phyloP scores from a whole-genome alignment of 2,797 vertebrate species.

The Sternarchorhynchus goeldii region DNA sequence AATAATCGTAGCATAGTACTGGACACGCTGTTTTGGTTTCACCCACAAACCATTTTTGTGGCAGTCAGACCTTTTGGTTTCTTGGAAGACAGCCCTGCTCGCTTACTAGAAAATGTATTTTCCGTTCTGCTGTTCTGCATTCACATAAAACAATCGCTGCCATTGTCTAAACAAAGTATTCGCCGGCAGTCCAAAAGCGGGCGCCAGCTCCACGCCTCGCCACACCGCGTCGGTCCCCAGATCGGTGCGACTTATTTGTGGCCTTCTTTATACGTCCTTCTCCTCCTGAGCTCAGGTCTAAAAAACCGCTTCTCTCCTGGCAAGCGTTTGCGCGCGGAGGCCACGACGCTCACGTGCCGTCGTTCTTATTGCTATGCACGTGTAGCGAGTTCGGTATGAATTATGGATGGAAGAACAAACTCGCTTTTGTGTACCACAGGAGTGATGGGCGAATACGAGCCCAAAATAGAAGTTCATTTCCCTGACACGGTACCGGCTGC shows the following conservation, averaged over 20 bases:
- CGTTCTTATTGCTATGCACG: slow-evolving; percentile 44
- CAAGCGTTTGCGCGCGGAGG: slow-evolving; percentile 48
- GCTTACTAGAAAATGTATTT: slow-evolving; percentile 58
- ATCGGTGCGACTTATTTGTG: slow-evolving; percentile 63
- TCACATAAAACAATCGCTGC: slow-evolving; percentile 72
- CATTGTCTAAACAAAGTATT: slow-evolving; percentile 75
- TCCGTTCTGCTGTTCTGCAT: slow-evolving; percentile 61
- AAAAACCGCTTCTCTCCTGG: slow-evolving; percentile 3
- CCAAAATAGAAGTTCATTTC: slow-evolving; percentile 99
- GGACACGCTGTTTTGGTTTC: background rate
- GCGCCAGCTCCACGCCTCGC: slow-evolving; percentile 42
- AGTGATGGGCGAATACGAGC: slow-evolving; percentile 96
- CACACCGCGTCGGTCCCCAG: slow-evolving; percentile 43
- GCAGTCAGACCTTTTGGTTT: background rate
- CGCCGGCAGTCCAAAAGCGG: slow-evolving; percentile 67
- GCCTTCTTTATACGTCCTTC: slow-evolving; percentile 59
- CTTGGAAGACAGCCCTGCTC: slow-evolving; percentile 52
- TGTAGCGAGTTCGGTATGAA: slow-evolving; percentile 64
- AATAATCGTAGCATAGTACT: too few species aligned
- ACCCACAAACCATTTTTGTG: background rate
- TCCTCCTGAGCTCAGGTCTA: slow-evolving; percentile 44
- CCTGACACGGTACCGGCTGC: slow-evolving; percentile 90
- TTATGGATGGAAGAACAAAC: slow-evolving; percentile 62
- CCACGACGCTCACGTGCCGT: background rate
- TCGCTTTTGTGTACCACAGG: slow-evolving; percentile 73